Conservation (phyloP, 2,113 vertebrate species). For the Rhinoderma darwinii region DNA sequence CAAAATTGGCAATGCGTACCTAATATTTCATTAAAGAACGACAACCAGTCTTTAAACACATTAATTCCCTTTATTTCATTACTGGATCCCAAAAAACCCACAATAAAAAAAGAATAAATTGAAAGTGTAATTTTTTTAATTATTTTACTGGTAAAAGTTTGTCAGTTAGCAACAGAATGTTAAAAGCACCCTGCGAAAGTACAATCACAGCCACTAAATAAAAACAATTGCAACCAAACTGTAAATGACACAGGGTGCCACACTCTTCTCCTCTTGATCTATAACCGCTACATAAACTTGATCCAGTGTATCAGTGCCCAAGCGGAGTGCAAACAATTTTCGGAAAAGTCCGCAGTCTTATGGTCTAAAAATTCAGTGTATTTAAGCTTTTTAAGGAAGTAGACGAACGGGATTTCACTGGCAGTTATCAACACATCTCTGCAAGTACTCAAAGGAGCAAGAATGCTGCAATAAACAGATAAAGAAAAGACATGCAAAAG, state of each 20-base stretch:
- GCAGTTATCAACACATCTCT: constrained; percentile 67
- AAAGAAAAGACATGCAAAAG: constrained; percentile 67
- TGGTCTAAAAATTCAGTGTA: constrained; percentile 11
- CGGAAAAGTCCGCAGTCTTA: constrained; percentile 12
- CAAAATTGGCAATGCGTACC: not conserved
- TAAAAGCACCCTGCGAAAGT: constrained; percentile 70
- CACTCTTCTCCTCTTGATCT: not conserved
- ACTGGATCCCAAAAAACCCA: constrained; percentile 66
- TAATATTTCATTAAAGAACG: not conserved
- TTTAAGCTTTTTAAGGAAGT: not conserved
- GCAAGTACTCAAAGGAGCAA: constrained; percentile 78
- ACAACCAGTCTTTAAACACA: constrained; percentile 70
- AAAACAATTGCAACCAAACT: constrained; percentile 73
- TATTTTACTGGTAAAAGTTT: constrained; percentile 61
- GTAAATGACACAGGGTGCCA: constrained; percentile 48
- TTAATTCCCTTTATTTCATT: constrained; percentile 70
- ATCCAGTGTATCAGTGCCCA: constrained; percentile 17
- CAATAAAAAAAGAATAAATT: constrained; percentile 67
- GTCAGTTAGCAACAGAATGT: constrained; percentile 70
- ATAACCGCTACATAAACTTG: not conserved
- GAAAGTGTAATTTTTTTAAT: constrained; percentile 67
- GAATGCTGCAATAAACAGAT: constrained; percentile 76
- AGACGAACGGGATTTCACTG: constrained; percentile 10
- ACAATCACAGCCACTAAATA: constrained; percentile 72
- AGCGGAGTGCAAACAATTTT: constrained; percentile 23